Evolutionary conservation across 2,797 vertebrate species (phyloP).

Genomic region (Sebastes reedi): DNA sequence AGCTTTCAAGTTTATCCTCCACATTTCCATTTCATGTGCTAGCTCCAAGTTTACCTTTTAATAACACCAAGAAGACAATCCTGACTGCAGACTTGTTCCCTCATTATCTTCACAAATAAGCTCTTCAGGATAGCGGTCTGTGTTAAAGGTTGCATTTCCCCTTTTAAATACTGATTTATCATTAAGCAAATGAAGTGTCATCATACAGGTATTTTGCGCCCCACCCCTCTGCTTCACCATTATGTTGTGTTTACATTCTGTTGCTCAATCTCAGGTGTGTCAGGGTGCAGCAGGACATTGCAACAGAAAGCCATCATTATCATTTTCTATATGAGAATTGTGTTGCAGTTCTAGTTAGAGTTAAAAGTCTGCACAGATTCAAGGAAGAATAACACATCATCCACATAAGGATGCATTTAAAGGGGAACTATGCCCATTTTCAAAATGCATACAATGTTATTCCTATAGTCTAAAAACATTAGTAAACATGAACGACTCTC

Average conservation of each 20-base stretch:
- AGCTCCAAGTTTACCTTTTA: not conserved
- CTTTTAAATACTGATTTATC: not conserved
- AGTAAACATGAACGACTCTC: no score
- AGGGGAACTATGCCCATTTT: no score
- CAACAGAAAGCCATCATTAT: slow-evolving; percentile 12
- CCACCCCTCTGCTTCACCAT: slow-evolving; percentile 10
- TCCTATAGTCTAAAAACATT: no score
- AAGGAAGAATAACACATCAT: not conserved
- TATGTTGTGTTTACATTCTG: slow-evolving; percentile 22
- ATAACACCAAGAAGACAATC: not conserved
- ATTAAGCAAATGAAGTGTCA: slow-evolving; percentile 22
- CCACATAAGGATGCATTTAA: not conserved
- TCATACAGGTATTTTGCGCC: slow-evolving; percentile 18
- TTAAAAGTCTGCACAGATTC: not conserved
- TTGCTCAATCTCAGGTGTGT: slow-evolving; percentile 66
- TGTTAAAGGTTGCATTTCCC: not conserved
- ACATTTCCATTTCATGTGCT: not conserved
- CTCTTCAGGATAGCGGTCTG: not conserved
- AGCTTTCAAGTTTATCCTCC: not conserved
- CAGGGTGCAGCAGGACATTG: slow-evolving; percentile 45
- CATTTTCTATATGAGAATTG: not conserved
- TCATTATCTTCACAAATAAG: not conserved
- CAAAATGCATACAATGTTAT: no score
- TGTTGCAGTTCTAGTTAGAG: not conserved
- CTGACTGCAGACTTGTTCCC: not conserved